Evolutionary conservation across 2,113 vertebrate species (phyloP).

Genomic region (Nibea albiflora): DNA sequence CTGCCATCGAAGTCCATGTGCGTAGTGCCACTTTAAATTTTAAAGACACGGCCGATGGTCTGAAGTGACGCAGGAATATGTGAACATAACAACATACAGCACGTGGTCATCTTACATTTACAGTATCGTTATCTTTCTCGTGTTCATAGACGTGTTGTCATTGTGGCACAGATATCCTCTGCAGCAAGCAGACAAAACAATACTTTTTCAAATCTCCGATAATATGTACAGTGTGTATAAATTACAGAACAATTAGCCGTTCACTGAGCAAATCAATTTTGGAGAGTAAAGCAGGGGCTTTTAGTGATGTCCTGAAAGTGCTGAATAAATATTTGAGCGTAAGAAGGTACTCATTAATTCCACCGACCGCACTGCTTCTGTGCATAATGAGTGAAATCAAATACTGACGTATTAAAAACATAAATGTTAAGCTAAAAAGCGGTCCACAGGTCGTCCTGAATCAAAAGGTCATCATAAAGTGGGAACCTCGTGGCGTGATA

Average conservation of each 20-base stretch:
- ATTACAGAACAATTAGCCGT: constrained; percentile 3
- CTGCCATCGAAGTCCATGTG: too few relatives aligned
- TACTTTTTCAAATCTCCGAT: background rate
- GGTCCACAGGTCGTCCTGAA: background rate
- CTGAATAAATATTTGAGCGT: constrained; percentile 34
- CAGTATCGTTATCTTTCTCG: background rate
- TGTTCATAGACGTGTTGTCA: background rate
- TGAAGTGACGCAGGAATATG: too few relatives aligned
- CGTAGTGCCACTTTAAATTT: too few relatives aligned
- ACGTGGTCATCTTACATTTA: too few relatives aligned
- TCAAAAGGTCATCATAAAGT: background rate
- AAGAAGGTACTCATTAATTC: constrained; percentile 23
- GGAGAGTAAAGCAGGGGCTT: constrained; percentile 8
- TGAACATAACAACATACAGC: too few relatives aligned
- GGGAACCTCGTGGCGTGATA: background rate
- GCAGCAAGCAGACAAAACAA: background rate
- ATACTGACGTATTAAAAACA: constrained; percentile 13
- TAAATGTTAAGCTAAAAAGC: background rate
- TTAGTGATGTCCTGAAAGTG: constrained; percentile 12
- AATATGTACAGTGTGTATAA: background rate
- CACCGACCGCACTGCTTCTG: constrained; percentile 18
- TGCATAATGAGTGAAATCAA: constrained; percentile 16
- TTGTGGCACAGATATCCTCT: background rate
- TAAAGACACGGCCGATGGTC: too few relatives aligned
- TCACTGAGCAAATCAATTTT: constrained; percentile 8